Evolutionary conservation across 2,797 vertebrate species (phyloP), one percentile per base, ranked within the genome.

Genomic region (Allobates femoralis): DNA sequence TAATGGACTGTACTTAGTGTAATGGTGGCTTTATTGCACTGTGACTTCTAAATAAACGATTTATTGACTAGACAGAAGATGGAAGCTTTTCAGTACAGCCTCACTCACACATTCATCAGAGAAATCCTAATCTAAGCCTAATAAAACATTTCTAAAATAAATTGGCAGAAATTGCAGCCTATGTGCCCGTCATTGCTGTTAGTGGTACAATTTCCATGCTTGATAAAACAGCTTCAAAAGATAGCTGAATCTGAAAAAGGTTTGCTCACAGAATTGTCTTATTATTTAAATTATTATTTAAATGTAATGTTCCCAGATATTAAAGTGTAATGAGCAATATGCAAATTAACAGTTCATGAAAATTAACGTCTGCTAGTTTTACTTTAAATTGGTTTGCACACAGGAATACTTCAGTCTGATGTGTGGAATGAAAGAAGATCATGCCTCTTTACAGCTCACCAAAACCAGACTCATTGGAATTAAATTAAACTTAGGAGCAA

Each of bases 221-320:
- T 83, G 69, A 83, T 83, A 83, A 73, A 83, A 75, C 81, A 75
- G 81, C 81, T 55, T 83, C 34, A 75, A 58, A 83, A 56, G 69
- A 83, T 60, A 60, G 73, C 81, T 60, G 81, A 83, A n/a, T 50
- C 51, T 32, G n/a, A 62, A 67, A 50, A 30, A 62, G 81, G 26
- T 74, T 83, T 26, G 58, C 81, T 74, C 37, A 15, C 58, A 41
- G 81, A 69, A 83, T 75, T 83, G 81, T 83, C 69, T 83, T 83
- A 83, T 83, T 83, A 83, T 82, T 82, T 82, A 82, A 71, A 73
- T 81, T 81, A 81, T 81, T 81, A 81, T 83, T 83, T 83, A 83
- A 83, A 74, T 83, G 81, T 83, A 74, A 83, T 83, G 81, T 75
- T 83, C 69, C 53, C 58, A 83, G 81, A 83, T 83, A 83, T 83